Evolutionary conservation across 2,888 invertebrate genomes (phyloP), one percentile per base, ranked within the genome.

Genomic region (Cheiracanthium punctorium): DNA sequence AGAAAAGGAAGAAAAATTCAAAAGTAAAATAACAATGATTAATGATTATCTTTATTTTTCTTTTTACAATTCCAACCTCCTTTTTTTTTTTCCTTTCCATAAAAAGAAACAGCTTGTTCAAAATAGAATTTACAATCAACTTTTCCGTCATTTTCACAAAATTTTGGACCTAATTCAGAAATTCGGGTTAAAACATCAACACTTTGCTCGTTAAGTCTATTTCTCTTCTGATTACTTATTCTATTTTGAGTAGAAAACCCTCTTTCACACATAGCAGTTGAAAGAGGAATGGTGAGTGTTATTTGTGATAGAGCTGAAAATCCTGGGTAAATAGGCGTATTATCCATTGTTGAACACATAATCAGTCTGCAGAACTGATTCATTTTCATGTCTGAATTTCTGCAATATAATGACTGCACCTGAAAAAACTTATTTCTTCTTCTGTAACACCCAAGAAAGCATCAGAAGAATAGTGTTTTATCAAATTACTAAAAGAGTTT

Each of bases 351-450:
- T 8, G 33, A 70, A 5, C 5, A n/a, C 14, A 67, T 7, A 32
- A 70, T 37, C 33, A 70, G 32, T 70, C 17, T 70, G 30, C 70
- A 70, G n/a, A 32, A 70, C n/a, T 70, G n/a, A 5, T 30, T 32
- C 1, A 70, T n/a, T 7, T 70, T 67, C 28, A 67, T 20, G 7
- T 67, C 67, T 28, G 7, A 8, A 29, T 67, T 24, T 67, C 29
- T 4, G 20, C 2, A 33, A 32, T 33, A 32, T n/a, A 37, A 32
- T 4, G 70, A 17, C 17, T 70, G 30, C 10, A 70, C 20, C 1
- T 70, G 30, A 20, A 32, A 70, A 4, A 30, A 70, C 20, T 70
- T 32, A 29, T 2, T 17, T 70, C 70, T 1, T 29, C 33, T 32
- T 4, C 70, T 70, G 37, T n/a, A 32, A 32, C 10, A 20, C 20